Conservation (phyloP, 2,888 invertebrate genomes). For the Lasius platythorax region DNA sequence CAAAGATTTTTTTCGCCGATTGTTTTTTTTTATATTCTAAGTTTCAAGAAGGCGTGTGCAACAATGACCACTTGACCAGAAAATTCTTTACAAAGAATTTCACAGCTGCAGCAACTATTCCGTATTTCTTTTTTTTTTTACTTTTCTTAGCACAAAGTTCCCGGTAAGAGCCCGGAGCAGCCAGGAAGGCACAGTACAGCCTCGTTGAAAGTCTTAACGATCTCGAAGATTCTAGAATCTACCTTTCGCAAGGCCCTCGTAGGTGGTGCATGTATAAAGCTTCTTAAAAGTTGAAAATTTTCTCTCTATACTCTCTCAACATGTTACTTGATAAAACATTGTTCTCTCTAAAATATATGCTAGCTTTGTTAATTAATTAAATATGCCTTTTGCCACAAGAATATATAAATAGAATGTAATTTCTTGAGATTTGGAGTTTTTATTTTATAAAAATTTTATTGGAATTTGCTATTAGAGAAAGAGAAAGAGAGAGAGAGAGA, state of each 20-base stretch:
- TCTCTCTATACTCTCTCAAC: slow-evolving; percentile 18
- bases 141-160: slow-evolving; percentile 62
- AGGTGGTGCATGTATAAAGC: slow-evolving; percentile 65
- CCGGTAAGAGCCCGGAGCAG: slow-evolving; percentile 52
- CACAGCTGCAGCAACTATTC: slow-evolving; percentile 62
- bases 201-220: slow-evolving; percentile 75
- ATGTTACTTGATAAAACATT: slow-evolving; percentile 34
- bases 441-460: background rate
- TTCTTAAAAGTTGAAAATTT: slow-evolving; percentile 49
- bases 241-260: slow-evolving; percentile 55
- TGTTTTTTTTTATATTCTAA: background rate
- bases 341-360: background rate
- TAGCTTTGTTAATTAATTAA: slow-evolving; percentile 44
- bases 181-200: slow-evolving; percentile 23
- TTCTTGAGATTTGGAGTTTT: background rate
- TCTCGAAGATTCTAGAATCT: slow-evolving; percentile 62
- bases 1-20: background rate
- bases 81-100: slow-evolving; percentile 66
- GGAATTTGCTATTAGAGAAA: background rate
- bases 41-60: slow-evolving; percentile 18
- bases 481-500: background rate
- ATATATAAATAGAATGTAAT: slow-evolving; percentile 10
- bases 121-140: slow-evolving; percentile 50
- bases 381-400: background rate
- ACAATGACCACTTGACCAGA: slow-evolving; percentile 73